These are phyloP conservation scores for Ctenosaura bakeri DNA, from an alignment of 2,797 vertebrate genomes.

Conservation along the genomic window DNA sequence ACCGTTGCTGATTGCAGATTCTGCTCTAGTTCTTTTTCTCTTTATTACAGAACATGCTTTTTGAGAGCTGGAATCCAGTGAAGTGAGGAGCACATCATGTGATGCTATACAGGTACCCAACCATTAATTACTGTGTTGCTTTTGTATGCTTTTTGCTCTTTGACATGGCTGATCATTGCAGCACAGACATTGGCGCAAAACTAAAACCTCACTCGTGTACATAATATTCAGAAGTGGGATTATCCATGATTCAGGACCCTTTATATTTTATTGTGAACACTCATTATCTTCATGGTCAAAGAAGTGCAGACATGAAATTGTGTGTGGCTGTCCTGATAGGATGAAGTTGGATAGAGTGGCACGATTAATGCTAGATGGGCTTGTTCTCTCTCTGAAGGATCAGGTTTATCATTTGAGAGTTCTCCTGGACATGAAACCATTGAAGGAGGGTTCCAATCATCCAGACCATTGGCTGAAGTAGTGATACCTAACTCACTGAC, in stretches of 20 bases:
- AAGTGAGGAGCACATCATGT: background rate
- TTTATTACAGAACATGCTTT: constrained; percentile 15
- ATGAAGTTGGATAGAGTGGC: background rate
- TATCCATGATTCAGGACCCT: background rate
- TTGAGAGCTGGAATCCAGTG: constrained; percentile 22
- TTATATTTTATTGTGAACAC: background rate
- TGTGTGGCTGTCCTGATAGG: background rate
- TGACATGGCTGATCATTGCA: background rate
- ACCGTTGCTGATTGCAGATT: constrained; percentile 7
- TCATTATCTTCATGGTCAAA: background rate
- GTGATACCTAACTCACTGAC: background rate
- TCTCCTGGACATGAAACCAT: background rate
- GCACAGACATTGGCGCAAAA: background rate
- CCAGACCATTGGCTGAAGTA: background rate
- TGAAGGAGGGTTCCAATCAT: background rate
- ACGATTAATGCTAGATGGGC: background rate
- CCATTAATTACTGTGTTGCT: background rate
- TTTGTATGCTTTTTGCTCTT: background rate
- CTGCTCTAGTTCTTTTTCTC: constrained; percentile 27
- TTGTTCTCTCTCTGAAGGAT: background rate
- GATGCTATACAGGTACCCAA: constrained; percentile 31
- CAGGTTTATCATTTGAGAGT: background rate
- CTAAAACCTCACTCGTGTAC: constrained; percentile 14
- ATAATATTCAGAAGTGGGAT: background rate
- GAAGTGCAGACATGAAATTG: background rate